These are phyloP conservation scores for Canis aureus DNA, from an alignment of 2,113 vertebrate species.

Conservation along the genomic window DNA sequence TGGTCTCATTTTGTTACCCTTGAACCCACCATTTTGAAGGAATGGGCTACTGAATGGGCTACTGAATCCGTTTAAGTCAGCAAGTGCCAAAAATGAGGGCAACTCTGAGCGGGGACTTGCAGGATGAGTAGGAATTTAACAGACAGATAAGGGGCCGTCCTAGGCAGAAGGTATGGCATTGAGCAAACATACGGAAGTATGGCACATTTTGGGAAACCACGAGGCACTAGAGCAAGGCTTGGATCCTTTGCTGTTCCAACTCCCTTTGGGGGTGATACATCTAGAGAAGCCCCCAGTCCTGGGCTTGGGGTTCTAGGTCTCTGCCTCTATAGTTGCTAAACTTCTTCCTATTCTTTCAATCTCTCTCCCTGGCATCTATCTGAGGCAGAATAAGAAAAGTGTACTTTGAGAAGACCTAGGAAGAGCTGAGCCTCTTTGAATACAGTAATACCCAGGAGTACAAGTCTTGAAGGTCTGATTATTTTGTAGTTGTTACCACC, in stretches of 20 bases:
- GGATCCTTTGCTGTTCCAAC: background rate
- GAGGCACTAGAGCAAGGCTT: background rate
- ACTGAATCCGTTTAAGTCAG: background rate
- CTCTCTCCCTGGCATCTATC: background rate
- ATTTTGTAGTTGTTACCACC: background rate
- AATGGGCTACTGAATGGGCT: background rate
- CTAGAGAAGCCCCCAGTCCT: background rate
- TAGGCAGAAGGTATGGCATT: background rate
- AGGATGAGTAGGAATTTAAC: background rate
- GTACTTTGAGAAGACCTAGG: background rate
- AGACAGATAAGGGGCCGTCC: background rate
- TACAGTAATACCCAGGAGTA: background rate
- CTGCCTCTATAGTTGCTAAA: background rate
- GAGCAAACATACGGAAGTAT: background rate
- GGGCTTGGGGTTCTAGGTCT: background rate
- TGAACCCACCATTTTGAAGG: background rate
- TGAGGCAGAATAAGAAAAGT: background rate
- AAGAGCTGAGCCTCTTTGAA: background rate
- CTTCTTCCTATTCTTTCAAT: background rate
- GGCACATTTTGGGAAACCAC: background rate
- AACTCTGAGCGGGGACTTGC: background rate
- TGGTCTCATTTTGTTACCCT: background rate
- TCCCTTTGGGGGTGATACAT: background rate
- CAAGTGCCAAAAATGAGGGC: background rate
- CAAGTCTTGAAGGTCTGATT: background rate